A percentile compares a stretch with the other conserved stretches of the same genome.
These are phyloP conservation scores for Notamacropus eugenii DNA, from an alignment of 2,797 vertebrate species.

Conservation along the genomic window DNA sequence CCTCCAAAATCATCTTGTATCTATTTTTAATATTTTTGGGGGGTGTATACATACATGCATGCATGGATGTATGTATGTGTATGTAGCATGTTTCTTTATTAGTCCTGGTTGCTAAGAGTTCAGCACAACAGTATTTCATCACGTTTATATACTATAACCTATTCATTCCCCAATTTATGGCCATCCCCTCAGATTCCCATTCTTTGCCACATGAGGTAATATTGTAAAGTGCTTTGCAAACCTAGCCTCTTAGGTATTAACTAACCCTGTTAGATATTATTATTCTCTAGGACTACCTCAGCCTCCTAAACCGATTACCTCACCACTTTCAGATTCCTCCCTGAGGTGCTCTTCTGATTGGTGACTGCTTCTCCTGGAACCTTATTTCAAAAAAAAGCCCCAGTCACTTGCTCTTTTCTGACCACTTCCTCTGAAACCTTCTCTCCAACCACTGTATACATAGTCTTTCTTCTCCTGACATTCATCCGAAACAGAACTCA, in stretches of 20 bases:
- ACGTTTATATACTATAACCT: no score
- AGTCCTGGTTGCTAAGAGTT: background rate
- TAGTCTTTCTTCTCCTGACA: background rate
- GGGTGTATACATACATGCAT: no score
- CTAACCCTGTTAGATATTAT: background rate
- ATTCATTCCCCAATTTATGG: background rate
- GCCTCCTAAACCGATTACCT: background rate
- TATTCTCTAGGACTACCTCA: background rate
- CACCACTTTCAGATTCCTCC: background rate
- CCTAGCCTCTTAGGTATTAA: background rate
- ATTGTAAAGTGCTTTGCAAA: background rate
- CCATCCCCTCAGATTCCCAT: background rate
- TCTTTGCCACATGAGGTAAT: background rate
- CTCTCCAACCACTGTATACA: background rate
- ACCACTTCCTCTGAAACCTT: background rate
- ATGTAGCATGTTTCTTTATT: background rate
- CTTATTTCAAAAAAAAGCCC: background rate
- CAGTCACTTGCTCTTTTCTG: background rate
- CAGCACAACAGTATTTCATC: background rate
- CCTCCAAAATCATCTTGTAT: background rate
- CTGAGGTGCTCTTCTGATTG: background rate
- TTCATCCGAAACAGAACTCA: background rate
- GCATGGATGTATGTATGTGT: background rate
- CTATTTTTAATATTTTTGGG: background rate
- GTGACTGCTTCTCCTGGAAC: background rate